Evolutionary conservation across 2,797 vertebrate genomes (phyloP).

Genomic region (Syndactyla subalaris): DNA sequence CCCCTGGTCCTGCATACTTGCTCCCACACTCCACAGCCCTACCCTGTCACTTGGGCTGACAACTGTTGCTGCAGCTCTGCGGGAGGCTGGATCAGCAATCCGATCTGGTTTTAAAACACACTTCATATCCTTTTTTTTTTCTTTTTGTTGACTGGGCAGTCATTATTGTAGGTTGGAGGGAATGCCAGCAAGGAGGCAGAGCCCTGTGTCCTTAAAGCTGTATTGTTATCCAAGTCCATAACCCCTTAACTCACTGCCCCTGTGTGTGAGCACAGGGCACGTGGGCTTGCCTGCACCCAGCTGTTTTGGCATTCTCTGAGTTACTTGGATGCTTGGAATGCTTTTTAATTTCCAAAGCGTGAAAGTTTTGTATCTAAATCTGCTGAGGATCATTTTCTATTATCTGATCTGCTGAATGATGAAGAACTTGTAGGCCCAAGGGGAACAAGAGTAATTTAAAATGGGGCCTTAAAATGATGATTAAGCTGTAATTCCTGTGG

Average conservation of each 20-base stretch:
- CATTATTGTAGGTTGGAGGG: not conserved
- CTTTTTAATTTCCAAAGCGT: slow-evolving; percentile 25
- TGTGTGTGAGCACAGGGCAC: not conserved
- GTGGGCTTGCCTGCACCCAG: not conserved
- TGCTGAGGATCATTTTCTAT: not conserved
- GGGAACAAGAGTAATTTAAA: not conserved
- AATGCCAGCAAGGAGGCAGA: not conserved
- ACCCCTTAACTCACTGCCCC: not conserved
- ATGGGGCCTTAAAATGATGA: not conserved
- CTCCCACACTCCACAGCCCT: slow-evolving; percentile 42
- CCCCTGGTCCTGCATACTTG: slow-evolving; percentile 17
- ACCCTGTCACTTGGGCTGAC: slow-evolving; percentile 31
- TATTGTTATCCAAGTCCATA: not conserved
- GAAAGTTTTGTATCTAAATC: slow-evolving; percentile 3
- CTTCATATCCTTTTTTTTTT: not conserved
- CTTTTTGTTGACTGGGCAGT: not conserved
- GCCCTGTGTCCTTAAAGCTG: not conserved
- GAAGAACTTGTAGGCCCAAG: not conserved
- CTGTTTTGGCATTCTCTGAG: slow-evolving; percentile 26
- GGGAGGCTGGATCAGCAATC: not conserved
- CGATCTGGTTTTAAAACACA: not conserved
- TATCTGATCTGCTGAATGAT: not conserved
- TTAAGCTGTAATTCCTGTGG: not conserved
- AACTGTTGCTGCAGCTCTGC: slow-evolving; percentile 40
- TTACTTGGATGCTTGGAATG: slow-evolving; percentile 20